Percentiles rank a stretch among this genome's conserved stretches.
phyloP scores from a whole-genome alignment of 2,113 vertebrate species.

The Coreoperca whiteheadi region DNA sequence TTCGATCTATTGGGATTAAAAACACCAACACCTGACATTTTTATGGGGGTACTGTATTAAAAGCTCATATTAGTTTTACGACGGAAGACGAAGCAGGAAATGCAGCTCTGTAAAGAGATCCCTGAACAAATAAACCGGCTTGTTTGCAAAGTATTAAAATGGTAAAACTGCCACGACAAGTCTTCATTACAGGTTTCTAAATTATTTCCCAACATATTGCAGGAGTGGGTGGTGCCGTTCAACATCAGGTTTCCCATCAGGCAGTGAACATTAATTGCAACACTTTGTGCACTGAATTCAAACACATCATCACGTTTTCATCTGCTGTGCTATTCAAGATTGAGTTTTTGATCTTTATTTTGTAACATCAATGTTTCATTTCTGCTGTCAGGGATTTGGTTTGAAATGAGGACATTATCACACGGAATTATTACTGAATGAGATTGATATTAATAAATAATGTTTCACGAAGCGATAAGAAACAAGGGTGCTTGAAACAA shows the following conservation, averaged over 20 bases:
- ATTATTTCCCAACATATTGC: slow-evolving; percentile 23
- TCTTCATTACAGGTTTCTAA: slow-evolving; percentile 28
- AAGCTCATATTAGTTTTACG: slow-evolving; percentile 26
- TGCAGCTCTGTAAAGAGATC: slow-evolving; percentile 19
- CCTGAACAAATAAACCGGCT: slow-evolving; percentile 28
- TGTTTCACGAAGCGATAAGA: slow-evolving; percentile 11
- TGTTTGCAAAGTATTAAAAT: slow-evolving; percentile 43
- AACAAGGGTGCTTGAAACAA: slow-evolving; percentile 4
- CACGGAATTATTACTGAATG: slow-evolving; percentile 28
- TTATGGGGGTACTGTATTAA: slow-evolving; percentile 1
- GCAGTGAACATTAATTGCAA: slow-evolving; percentile 50
- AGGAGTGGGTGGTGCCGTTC: slow-evolving; percentile 3
- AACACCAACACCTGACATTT: background rate
- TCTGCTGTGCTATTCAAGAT: slow-evolving; percentile 16
- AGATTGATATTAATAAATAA: slow-evolving; percentile 38
- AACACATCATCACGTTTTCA: slow-evolving; percentile 42
- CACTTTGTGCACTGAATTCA: slow-evolving; percentile 39
- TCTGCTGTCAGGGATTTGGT: slow-evolving; percentile 22
- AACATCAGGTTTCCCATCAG: slow-evolving; percentile 46
- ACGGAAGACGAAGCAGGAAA: slow-evolving; percentile 33
- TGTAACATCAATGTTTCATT: slow-evolving; percentile 53
- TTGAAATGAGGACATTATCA: slow-evolving; percentile 32
- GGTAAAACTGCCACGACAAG: background rate
- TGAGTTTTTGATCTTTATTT: slow-evolving; percentile 36
- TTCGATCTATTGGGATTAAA: background rate